Evolutionary conservation across 2,888 invertebrate genomes (phyloP), one percentile per base, ranked within the genome.

Genomic region (Torymus texanus): DNA sequence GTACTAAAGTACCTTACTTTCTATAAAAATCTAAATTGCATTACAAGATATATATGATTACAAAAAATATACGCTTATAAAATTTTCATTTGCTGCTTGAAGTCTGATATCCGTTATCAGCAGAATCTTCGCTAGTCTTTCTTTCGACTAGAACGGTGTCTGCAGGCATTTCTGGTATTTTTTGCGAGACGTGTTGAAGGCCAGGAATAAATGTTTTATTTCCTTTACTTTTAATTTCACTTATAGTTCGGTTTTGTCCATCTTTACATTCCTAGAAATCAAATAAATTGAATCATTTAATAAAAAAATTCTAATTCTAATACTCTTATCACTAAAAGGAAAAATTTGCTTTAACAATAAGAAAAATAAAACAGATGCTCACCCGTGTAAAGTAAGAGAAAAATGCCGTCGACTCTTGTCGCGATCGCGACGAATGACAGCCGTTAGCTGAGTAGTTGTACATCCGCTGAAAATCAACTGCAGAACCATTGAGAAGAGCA

Each of bases 31-130:
- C 65, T 41, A 65, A 56, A 63, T 67, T 71, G 55, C 12, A 53
- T 71, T 68, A 62, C 18, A 62, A 81, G 14, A 74, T 56, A 71
- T n/a, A 74, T 51, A 16, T 61, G 70, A 73, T 73, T 79, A 79
- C 67, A 78, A 80, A 82, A 75, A 72, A 77, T 79, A 79, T 41
- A 67, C 58, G 77, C 59, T 76, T 73, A 53, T 16, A 77, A 66
- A 76, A 50, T 21, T 71, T 59, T 71, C 56, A 83, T 82, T 82
- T 82, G 16, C 82, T 81, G 79, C 84, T 82, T 18, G 88, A 88
- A 2, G 87, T 88, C 77, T 87, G 87, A 80, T 88, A 88, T 75
- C 88, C 88, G 51, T 83, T 86, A 79, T 88, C 88, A 2, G 83
- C 85, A 77, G 78, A 84, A 53, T 88, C 87, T 78, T 88, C 86